Evolutionary conservation across 1,140 invertebrate genomes (phyloP), one percentile per base, ranked within the genome.

Genomic region (Macrobrachium nipponense): DNA sequence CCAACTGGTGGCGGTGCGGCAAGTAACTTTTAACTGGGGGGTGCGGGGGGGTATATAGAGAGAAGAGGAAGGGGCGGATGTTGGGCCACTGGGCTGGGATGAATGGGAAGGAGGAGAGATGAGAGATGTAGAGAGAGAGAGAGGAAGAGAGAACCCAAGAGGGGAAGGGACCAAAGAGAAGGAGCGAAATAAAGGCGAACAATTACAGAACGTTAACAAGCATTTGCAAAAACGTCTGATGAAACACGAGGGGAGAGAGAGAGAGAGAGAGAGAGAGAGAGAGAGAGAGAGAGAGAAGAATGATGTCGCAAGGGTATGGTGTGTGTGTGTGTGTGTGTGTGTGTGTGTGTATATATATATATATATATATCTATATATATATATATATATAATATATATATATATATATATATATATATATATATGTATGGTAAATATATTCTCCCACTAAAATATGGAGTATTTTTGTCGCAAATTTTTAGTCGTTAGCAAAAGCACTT

Each of bases 191-290:
- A 11, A 72, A 14, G 5, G n/a, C 0, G n/a, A 36, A n/a, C 20
- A 11, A 70, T 43, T 36, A 15, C 27, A 43, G 20, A 72, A 72
- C 14, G 43, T 8, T 7, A 23, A n/a, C n/a, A n/a, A n/a, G n/a
- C n/a, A n/a, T n/a, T n/a, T n/a, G n/a, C n/a, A n/a, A n/a, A n/a
- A n/a, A n/a, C n/a, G n/a, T n/a, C n/a, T n/a, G n/a, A n/a, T n/a
- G n/a, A n/a, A 43, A 72, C n/a, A 66, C 6, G 14, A 12, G 14
- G 64, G 14, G 64, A 66, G 64, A 66, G 64, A 66, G 64, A 66
- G 64, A 66, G 64, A 66, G 64, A 66, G 64, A 66, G 64, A 66
- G 64, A 66, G 64, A 66, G 64, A 66, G 64, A 66, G 64, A 66
- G 64, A 70, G 66, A 70, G 66, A 70, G 66, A 70, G 66, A 70